Evolutionary conservation across 2,797 vertebrate species (phyloP).

Genomic region (Numenius phaeopus): DNA sequence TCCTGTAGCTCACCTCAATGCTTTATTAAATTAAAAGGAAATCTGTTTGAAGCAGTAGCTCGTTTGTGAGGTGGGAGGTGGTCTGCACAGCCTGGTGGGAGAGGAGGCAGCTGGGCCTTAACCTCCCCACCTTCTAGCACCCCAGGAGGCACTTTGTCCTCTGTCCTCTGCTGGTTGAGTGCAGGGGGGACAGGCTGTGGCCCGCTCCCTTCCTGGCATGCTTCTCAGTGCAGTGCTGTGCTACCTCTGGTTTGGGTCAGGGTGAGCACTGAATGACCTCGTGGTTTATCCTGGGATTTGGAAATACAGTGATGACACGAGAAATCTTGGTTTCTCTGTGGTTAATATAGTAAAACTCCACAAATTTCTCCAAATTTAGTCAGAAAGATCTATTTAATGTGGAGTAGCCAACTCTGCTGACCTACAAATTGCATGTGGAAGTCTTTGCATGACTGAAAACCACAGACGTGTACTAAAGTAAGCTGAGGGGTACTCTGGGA

Average conservation of each 20-base stretch:
- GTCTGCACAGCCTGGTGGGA: neutral
- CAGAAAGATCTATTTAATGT: neutral
- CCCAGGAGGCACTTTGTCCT: neutral
- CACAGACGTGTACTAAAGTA: neutral
- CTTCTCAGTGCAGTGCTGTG: neutral
- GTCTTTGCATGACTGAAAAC: neutral
- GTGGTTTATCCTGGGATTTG: neutral
- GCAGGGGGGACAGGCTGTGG: neutral
- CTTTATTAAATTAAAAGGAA: neutral
- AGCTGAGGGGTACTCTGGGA: neutral
- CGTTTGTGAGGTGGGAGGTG: neutral
- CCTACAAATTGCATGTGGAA: neutral
- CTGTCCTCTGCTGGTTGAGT: neutral
- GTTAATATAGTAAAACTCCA: neutral
- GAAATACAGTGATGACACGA: neutral
- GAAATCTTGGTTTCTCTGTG: neutral
- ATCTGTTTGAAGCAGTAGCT: neutral
- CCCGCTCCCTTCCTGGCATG: neutral
- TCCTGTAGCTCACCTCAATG: neutral
- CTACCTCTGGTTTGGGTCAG: neutral
- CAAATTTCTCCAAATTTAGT: neutral
- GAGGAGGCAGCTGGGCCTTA: neutral
- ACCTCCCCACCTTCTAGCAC: fast-evolving
- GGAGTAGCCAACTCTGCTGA: neutral
- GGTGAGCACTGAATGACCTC: neutral